Evolutionary conservation across 1,140 invertebrate genomes (phyloP).

Genomic region (Dinothrombium tinctorium): DNA sequence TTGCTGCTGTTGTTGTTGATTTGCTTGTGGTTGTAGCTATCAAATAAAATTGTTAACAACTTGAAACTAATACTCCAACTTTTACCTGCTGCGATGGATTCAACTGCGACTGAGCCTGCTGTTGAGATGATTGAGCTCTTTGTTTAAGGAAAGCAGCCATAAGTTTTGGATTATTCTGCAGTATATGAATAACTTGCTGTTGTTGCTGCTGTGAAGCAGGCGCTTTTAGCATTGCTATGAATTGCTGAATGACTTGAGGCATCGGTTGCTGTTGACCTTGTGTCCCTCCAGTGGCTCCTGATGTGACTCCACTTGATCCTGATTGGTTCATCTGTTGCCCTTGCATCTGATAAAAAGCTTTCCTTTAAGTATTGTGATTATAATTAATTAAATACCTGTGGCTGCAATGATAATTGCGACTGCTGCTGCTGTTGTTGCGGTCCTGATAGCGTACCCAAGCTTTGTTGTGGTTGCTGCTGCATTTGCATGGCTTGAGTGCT

Average conservation of each 20-base stretch:
- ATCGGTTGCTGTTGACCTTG: conserved; percentile 14
- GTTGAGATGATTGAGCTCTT: conserved; percentile 30
- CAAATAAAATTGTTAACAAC: too few relatives aligned
- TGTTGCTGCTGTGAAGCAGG: conserved; percentile 76
- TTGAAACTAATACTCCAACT: too few relatives aligned
- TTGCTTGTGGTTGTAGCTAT: too few relatives aligned
- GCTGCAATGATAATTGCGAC: neutral
- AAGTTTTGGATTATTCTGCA: conserved; percentile 78
- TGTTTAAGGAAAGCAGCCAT: conserved; percentile 94
- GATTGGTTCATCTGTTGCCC: conserved; percentile 12
- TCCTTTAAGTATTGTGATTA: conserved; percentile 1
- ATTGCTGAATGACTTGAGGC: conserved; percentile 51
- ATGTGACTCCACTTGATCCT: conserved; percentile 3
- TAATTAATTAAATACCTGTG: neutral
- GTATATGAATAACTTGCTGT: conserved; percentile 66
- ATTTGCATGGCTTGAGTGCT: neutral
- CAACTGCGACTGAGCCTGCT: conserved; percentile 17
- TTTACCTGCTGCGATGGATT: too few relatives aligned
- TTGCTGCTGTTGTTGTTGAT: too few relatives aligned
- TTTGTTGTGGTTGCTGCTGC: neutral
- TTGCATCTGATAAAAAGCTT: conserved; percentile 7
- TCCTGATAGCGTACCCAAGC: neutral
- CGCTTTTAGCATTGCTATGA: conserved; percentile 65
- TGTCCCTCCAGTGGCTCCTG: conserved; percentile 6
- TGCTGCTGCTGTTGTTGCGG: conserved; percentile 7